Conservation (phyloP, 2,113 vertebrate genomes). For the Phyllopteryx taeniolatus region DNA sequence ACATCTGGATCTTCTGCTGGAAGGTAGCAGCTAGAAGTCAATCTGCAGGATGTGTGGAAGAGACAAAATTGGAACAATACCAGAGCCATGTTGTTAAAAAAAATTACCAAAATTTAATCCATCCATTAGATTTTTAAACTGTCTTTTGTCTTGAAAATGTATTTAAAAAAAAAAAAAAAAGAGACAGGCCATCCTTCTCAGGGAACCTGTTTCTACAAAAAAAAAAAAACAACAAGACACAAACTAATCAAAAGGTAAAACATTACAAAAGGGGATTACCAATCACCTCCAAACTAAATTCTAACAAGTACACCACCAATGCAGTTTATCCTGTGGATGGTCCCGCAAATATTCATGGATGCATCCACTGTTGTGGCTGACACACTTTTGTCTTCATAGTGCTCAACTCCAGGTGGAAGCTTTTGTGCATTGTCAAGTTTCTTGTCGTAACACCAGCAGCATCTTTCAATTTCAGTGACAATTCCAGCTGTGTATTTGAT, state of each 20-base stretch:
- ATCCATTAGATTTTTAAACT: neutral
- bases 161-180: neutral
- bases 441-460: neutral
- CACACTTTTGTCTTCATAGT: neutral
- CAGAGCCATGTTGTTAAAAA: neutral
- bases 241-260: neutral
- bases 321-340: neutral
- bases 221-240: neutral
- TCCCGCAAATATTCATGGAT: neutral
- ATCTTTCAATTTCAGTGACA: neutral
- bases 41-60: neutral
- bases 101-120: constrained; percentile 1
- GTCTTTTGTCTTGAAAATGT: neutral
- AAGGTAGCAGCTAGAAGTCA: neutral
- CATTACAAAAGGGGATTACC: neutral
- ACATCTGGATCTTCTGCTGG: neutral
- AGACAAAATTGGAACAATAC: neutral
- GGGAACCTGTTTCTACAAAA: neutral
- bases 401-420: neutral
- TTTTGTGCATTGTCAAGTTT: neutral
- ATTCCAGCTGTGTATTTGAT: neutral
- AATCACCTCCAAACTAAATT: neutral
- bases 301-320: neutral
- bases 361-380: neutral
- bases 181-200: neutral